A percentile compares a stretch with the other conserved stretches of the same genome.
These are phyloP conservation scores for Salticus scenicus DNA, from an alignment of 2,888 invertebrate species.

Conservation along the genomic window DNA sequence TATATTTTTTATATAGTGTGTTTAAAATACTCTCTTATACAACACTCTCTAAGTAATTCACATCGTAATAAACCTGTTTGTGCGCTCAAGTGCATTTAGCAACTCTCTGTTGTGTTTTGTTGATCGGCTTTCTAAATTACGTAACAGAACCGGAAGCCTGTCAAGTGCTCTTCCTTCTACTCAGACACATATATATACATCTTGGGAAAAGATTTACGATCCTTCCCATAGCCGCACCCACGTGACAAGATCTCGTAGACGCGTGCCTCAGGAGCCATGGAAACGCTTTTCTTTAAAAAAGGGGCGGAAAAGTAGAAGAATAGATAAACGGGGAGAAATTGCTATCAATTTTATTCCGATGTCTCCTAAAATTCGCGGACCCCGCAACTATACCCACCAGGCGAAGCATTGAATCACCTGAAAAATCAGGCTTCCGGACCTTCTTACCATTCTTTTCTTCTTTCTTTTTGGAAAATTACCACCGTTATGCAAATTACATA, in stretches of 20 bases:
- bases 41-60: too few relatives aligned
- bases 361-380: conserved; percentile 23
- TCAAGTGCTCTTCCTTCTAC: conserved; percentile 13
- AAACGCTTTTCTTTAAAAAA: conserved; percentile 39
- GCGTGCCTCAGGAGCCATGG: conserved; percentile 52
- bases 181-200: conserved; percentile 15
- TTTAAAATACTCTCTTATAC: too few relatives aligned
- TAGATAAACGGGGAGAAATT: conserved; percentile 30
- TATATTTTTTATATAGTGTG: too few relatives aligned
- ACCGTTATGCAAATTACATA: conserved; percentile 66
- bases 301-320: conserved; percentile 34
- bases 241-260: conserved; percentile 32
- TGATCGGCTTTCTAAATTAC: not conserved
- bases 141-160: conserved; percentile 39
- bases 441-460: conserved; percentile 28
- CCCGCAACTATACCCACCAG: conserved; percentile 4
- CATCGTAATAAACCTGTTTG: too few relatives aligned
- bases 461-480: conserved; percentile 46
- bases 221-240: conserved; percentile 53
- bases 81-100: too few relatives aligned
- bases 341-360: conserved; percentile 58
- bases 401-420: conserved; percentile 21
- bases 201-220: conserved; percentile 41
- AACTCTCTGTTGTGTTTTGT: not conserved
- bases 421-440: conserved; percentile 51